These are phyloP conservation scores for Micrastur ruficollis DNA, from an alignment of 2,797 vertebrate genomes.

Conservation along the genomic window DNA sequence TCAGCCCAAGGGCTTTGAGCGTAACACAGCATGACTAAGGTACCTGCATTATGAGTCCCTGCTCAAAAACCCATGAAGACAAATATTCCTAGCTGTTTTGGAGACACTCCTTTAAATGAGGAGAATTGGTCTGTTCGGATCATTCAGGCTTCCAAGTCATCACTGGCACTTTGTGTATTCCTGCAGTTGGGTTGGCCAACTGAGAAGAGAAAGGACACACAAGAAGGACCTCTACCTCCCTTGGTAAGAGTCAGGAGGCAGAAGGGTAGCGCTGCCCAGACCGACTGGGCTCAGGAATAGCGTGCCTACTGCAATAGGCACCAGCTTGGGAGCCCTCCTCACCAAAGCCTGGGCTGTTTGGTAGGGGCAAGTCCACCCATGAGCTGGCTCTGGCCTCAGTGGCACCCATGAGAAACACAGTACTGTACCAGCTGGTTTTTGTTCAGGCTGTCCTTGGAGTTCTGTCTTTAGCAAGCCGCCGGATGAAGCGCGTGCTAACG, in stretches of 20 bases:
- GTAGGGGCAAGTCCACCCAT: not conserved
- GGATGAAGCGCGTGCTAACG: not conserved
- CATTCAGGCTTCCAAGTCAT: not conserved
- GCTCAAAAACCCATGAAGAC: not conserved
- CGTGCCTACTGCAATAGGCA: not conserved
- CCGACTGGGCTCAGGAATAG: not conserved
- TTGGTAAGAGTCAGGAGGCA: not conserved
- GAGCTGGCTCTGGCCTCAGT: not conserved
- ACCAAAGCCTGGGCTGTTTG: not conserved
- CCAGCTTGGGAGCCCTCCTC: not conserved
- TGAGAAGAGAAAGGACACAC: not conserved
- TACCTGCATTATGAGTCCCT: not conserved
- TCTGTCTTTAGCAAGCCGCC: not conserved
- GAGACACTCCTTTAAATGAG: not conserved
- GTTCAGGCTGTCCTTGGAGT: not conserved
- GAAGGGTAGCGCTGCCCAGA: not conserved
- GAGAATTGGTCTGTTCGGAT: not conserved
- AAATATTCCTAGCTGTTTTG: not conserved
- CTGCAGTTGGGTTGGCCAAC: not conserved
- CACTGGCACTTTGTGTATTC: not conserved
- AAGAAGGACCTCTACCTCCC: not conserved
- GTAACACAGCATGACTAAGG: not conserved
- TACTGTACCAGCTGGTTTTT: not conserved
- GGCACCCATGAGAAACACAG: not conserved
- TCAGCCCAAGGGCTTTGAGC: not conserved